Conservation (phyloP, 2,113 vertebrate genomes). For the Dasyprocta punctata region DNA sequence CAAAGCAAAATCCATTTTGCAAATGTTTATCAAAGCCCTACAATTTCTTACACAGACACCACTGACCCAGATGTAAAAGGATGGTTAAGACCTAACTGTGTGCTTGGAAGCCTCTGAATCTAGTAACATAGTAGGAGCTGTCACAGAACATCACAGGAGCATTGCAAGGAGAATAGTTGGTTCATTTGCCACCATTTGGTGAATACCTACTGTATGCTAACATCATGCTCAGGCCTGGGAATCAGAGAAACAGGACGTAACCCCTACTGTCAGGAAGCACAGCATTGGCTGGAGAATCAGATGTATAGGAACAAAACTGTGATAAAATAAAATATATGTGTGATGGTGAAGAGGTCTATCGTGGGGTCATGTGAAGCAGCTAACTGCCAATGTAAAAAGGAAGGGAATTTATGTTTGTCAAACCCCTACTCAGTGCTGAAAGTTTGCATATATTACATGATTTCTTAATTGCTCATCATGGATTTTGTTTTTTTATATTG, state of each 20-base stretch:
- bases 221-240: neutral
- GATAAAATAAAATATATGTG: neutral
- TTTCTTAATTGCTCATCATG: neutral
- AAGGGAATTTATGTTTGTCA: neutral
- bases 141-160: neutral
- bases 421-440: neutral
- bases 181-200: neutral
- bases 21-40: constrained; percentile 64
- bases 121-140: neutral
- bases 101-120: neutral
- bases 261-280: neutral
- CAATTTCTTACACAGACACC: neutral
- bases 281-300: neutral
- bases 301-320: no score
- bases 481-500: neutral
- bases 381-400: neutral
- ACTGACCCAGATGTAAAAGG: neutral
- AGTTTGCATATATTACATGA: neutral
- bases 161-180: no score
- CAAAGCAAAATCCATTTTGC: constrained; percentile 54
- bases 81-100: neutral
- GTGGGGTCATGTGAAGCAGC: neutral
- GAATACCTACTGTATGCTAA: neutral
- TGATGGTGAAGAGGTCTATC: neutral
- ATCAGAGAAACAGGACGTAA: neutral